These are phyloP conservation scores for Argopecten irradians DNA, from an alignment of 1,140 invertebrate genomes.

Conservation along the genomic window DNA sequence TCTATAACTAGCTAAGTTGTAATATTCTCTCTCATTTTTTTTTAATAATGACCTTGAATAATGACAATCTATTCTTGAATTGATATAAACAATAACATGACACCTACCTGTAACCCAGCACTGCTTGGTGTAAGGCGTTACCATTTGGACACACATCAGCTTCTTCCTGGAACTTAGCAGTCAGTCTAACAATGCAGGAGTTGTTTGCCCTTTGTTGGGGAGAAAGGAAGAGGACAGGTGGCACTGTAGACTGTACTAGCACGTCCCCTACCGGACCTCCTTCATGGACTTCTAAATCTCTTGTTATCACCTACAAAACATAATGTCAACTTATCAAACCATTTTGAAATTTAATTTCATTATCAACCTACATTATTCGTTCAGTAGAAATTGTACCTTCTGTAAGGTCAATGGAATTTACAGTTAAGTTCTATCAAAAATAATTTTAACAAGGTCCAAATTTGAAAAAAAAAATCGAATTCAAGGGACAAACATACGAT, in stretches of 20 bases:
- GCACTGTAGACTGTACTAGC: slow-evolving; percentile 47
- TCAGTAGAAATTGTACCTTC: no score
- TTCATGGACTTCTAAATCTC: slow-evolving; percentile 48
- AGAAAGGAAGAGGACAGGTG: slow-evolving; percentile 56
- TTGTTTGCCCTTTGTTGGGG: neutral
- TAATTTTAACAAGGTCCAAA: no score
- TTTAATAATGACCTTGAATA: no score
- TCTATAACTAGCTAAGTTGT: no score
- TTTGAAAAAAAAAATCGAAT: no score
- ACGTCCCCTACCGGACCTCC: slow-evolving; percentile 47
- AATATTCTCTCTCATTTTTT: no score
- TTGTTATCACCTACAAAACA: slow-evolving; percentile 45
- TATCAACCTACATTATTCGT: no score
- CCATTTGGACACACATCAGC: slow-evolving; percentile 54
- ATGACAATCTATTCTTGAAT: no score
- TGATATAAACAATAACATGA: neutral
- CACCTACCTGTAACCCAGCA: slow-evolving; percentile 41
- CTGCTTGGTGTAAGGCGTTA: slow-evolving; percentile 55
- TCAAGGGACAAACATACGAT: no score
- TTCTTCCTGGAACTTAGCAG: slow-evolving; percentile 41
- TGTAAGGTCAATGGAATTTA: no score
- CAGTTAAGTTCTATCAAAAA: no score
- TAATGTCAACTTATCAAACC: neutral
- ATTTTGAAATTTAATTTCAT: slow-evolving; percentile 32
- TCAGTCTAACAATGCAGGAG: slow-evolving; percentile 37